Evolutionary conservation across 1,140 invertebrate species (phyloP), one percentile per base, ranked within the genome.

Genomic region (Bombus pyrosoma): DNA sequence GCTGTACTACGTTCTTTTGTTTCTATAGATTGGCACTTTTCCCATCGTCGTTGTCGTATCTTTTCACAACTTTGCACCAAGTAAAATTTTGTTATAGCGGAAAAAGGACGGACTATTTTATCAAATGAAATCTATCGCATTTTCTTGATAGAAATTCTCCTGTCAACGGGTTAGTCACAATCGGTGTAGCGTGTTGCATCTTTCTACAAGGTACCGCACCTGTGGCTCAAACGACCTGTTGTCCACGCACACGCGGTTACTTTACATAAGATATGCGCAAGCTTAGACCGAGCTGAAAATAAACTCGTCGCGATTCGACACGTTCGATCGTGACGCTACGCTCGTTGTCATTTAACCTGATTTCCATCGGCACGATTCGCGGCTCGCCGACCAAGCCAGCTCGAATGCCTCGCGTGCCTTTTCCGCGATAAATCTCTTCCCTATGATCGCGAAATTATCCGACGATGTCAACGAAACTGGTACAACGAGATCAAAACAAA

Each of bases 191-290:
- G 12, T 13, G 66, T 43, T 62, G 72, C 68, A 62, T 89, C 66
- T 81, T 57, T 34, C 25, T 41, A 37, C 80, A 81, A 83, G 66
- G 66, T 80, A 86, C 78, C 53, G 76, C 89, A 89, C 86, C 86
- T 90, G 90, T 83, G 86, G 47, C 66, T 39, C 69, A 57, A 89
- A 83, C 86, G 83, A 86, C 73, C 85, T 86, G 76, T 85, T 86
- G 89, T 91, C 76, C 73, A 85, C 90, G 86, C 87, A 86, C 86
- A 89, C 83, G 85, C 87, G 89, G 83, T 88, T 83, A 85, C 87
- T 91, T 91, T 91, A 90, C 87, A 91, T 91, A 91, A 90, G 89
- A 87, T 89, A 91, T 91, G 85, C 87, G 81, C 87, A 84, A 85
- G 83, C 88, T 87, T 91, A 91, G 87, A 79, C 72, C 68, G 74